phyloP scores from a whole-genome alignment of 2,888 invertebrate genomes.

The Trachelus troglodyta region DNA sequence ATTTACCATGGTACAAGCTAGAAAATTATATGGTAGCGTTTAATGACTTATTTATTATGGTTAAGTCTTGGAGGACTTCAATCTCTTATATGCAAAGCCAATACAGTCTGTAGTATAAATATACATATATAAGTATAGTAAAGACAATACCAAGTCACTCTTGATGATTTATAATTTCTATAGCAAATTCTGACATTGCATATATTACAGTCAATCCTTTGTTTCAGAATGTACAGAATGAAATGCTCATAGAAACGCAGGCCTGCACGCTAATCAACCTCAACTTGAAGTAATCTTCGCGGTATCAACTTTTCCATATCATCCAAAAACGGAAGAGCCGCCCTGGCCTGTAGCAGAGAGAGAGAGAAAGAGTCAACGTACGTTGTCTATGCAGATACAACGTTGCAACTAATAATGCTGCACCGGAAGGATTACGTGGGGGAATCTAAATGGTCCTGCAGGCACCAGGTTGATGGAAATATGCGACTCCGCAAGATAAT shows the following conservation, averaged over 20 bases:
- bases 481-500: not conserved
- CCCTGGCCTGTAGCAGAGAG: conserved; percentile 17
- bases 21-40: not conserved
- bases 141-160: not conserved
- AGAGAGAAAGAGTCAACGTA: conserved; percentile 7
- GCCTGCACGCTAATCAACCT: conserved; percentile 20
- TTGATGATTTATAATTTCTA: not conserved
- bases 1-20: not conserved
- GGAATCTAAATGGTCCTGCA: conserved; percentile 6
- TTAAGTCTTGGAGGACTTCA: too few relatives aligned
- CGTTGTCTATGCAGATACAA: conserved; percentile 1
- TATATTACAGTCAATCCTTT: not conserved
- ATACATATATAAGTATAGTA: not conserved
- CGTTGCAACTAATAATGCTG: conserved; percentile 24
- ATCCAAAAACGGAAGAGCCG: not conserved
- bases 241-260: not conserved
- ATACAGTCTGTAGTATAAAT: not conserved
- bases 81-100: not conserved
- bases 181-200: not conserved
- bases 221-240: not conserved
- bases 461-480: not conserved
- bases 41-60: not conserved
- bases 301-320: not conserved
- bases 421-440: not conserved
- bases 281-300: conserved; percentile 27